Evolutionary conservation across 1,140 invertebrate species (phyloP).

Genomic region (Gryon sp.): DNA sequence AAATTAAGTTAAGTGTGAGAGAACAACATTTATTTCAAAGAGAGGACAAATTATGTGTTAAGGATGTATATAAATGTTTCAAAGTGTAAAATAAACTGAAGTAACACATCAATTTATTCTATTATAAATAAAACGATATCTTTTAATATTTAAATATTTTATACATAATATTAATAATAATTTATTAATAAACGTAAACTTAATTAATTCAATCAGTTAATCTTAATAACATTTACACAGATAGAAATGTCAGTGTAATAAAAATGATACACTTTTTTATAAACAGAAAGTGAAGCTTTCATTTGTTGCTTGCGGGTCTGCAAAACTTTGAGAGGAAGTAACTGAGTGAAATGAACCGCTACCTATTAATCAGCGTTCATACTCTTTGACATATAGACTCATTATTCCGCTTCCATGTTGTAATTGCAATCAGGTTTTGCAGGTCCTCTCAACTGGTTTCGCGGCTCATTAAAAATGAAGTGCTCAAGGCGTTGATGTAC

Average conservation of each 20-base stretch:
- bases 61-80: background rate
- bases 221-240: background rate
- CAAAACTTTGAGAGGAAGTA: slow-evolving; percentile 3
- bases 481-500: background rate
- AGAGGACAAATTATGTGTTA: slow-evolving; percentile 2
- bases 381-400: slow-evolving; percentile 13
- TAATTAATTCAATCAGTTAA: no score
- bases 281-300: background rate
- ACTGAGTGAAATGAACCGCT: slow-evolving; percentile 6
- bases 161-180: no score
- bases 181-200: no score
- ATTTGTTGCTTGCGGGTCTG: slow-evolving; percentile 1
- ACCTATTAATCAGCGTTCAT: slow-evolving; percentile 25
- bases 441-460: slow-evolving; percentile 8
- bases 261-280: background rate
- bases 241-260: background rate
- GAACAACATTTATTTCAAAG: no score
- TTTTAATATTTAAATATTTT: no score
- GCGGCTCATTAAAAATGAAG: slow-evolving; percentile 13
- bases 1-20: no score
- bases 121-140: no score
- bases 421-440: slow-evolving; percentile 14
- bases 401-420: slow-evolving; percentile 14
- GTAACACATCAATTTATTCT: no score
- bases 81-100: no score